A percentile compares a stretch with the other conserved stretches of the same genome.
Evolutionary conservation across 2,113 vertebrate genomes (phyloP).

Genomic region (Mormyrus iriodes): DNA sequence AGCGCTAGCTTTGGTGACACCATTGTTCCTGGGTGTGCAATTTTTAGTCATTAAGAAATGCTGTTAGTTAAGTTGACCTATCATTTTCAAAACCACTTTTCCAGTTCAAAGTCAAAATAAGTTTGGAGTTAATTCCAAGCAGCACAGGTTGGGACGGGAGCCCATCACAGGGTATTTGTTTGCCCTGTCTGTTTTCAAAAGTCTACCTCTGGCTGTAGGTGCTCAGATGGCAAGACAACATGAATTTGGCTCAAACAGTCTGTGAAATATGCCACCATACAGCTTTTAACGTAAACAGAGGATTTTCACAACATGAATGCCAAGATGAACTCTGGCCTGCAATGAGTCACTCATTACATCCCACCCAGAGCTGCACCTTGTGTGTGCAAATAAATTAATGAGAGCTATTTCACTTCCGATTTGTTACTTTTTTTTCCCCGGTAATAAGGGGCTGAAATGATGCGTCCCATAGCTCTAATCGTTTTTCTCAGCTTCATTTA

Average conservation of each 20-base stretch:
- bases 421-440: constrained; percentile 12
- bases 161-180: not conserved
- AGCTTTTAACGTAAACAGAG: not conserved
- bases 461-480: constrained; percentile 14
- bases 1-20: not conserved
- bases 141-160: not conserved
- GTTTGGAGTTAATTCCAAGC: not conserved
- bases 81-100: not conserved
- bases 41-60: not conserved
- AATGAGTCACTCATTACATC: not conserved
- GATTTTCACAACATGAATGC: not conserved
- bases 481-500: constrained; percentile 17
- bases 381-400: not conserved
- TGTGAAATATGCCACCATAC: not conserved
- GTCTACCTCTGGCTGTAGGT: not conserved
- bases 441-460: constrained; percentile 10
- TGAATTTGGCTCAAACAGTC: not conserved
- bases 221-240: not conserved
- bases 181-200: not conserved
- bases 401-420: constrained; percentile 5
- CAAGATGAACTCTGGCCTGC: not conserved
- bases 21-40: not conserved
- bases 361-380: not conserved
- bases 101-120: not conserved
- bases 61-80: not conserved